Percentiles rank a stretch among this genome's conserved stretches.
Evolutionary conservation across 1,140 invertebrate genomes (phyloP).

Genomic region (Pemphigus obesinymphae): DNA sequence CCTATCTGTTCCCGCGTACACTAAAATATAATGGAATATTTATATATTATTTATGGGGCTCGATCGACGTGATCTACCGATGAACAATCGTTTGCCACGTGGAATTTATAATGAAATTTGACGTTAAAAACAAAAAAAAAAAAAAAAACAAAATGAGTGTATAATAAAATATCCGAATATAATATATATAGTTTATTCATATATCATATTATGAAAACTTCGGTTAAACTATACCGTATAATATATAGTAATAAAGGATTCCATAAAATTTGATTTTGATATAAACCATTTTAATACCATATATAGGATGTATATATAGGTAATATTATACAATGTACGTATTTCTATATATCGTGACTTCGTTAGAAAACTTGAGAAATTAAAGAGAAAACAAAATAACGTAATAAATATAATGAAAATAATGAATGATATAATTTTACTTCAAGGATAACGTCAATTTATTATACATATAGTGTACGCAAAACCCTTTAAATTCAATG

Average conservation of each 20-base stretch:
- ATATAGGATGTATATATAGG: too few species aligned
- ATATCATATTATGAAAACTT: too few species aligned
- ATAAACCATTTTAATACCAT: too few species aligned
- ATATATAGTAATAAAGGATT: too few species aligned
- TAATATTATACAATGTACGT: too few species aligned
- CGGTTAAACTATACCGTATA: too few species aligned
- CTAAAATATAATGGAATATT: slow-evolving; percentile 31
- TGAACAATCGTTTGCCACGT: slow-evolving; percentile 8
- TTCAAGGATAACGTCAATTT: background rate
- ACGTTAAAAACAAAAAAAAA: background rate
- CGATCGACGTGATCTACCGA: slow-evolving; percentile 23
- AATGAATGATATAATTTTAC: background rate
- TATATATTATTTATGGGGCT: slow-evolving; percentile 26
- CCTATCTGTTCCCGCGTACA: background rate
- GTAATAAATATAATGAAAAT: background rate
- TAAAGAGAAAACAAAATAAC: too few species aligned
- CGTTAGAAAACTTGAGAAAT: too few species aligned
- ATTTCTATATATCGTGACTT: too few species aligned
- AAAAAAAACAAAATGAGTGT: background rate
- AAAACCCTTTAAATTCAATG: background rate
- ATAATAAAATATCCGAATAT: background rate
- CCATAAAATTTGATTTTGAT: too few species aligned
- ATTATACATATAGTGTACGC: background rate
- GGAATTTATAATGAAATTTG: slow-evolving; percentile 18
- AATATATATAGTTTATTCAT: background rate